Percentiles rank a stretch among this genome's conserved stretches.
These are phyloP conservation scores for Bubalus kerabau DNA, from an alignment of 2,113 vertebrate species.

Conservation along the genomic window DNA sequence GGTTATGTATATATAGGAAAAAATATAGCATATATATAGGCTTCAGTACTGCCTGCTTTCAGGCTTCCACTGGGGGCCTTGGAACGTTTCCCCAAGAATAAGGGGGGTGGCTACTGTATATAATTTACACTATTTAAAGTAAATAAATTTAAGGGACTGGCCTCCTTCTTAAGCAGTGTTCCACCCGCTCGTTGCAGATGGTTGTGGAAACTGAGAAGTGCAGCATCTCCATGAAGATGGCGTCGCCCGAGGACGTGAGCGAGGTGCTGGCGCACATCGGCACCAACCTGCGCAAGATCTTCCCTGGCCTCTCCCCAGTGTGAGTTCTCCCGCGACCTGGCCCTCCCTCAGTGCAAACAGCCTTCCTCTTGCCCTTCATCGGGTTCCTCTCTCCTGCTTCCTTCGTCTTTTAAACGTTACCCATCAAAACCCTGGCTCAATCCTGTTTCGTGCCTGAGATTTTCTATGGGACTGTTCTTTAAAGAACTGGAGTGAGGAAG, in stretches of 20 bases:
- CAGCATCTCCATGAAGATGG: slow-evolving; percentile 90
- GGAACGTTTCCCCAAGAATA: background rate
- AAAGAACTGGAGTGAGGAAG: background rate
- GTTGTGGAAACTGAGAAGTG: slow-evolving; percentile 91
- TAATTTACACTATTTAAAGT: background rate
- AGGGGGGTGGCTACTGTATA: background rate
- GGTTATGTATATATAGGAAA: background rate
- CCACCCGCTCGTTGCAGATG: slow-evolving; percentile 80
- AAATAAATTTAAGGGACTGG: rapidly evolving
- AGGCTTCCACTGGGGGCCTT: background rate
- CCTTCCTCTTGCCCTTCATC: background rate
- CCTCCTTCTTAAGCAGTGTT: background rate
- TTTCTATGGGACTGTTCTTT: background rate
- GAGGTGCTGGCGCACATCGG: slow-evolving; percentile 94
- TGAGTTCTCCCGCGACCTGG: slow-evolving; percentile 75
- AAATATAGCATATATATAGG: background rate
- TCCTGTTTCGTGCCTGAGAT: too few relatives aligned
- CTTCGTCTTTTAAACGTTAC: background rate
- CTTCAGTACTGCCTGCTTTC: background rate
- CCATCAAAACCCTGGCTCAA: background rate
- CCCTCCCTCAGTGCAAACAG: background rate
- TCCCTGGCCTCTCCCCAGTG: slow-evolving; percentile 91
- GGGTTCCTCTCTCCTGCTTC: too few relatives aligned
- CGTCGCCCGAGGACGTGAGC: slow-evolving; percentile 89
- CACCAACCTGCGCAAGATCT: slow-evolving; percentile 91